Base-by-base conservation (phyloP, 2,113 vertebrate species). In the Tragelaphus buxtoni region DNA sequence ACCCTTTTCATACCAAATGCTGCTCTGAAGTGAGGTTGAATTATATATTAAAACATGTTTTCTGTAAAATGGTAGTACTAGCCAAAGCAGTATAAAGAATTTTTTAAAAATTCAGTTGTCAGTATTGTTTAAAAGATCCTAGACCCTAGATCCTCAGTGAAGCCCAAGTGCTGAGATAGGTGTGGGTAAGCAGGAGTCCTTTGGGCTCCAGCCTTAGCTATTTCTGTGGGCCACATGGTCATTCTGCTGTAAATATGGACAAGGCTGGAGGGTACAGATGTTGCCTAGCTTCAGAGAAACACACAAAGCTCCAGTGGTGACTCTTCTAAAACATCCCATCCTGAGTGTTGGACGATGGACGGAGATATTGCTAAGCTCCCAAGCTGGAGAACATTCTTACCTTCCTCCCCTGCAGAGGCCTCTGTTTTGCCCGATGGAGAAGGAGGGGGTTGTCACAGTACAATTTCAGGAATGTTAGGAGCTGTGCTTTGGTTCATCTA, bases 401-500 rank as follows among this genome's bases (percentile, higher is more conserved):
- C 51, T 32, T 92, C 58, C 39, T 88, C 60, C 79, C 10, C 63
- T 47, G 10, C 6, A 32, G 35, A 91, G n/a, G 65, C 76, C 55
- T 13, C 81, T 53, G 30, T 81, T 84, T 83, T 69, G 80, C 87
- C 88, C 51, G 26, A 13, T 47, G 72, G 56, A 42, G 24, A n/a
- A 58, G 16, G 26, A 55, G 18, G 32, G 47, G 28, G 49, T 82
- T 42, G 60, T 88, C 65, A 51, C 42, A 84, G 30, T 45, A 47
- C 39, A 76, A 69, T 97, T 88, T 94, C 42, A 84, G 85, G 95
- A 97, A 95, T 82, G 69, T 83, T 20, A 6, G 63, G 61, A 76
- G 80, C 47, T 96, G 39, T 51, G 39, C 55, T 87, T 45, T 42
- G 22, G 95, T 72, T 82, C 45, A 16, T 51, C 45, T 45, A 11